phyloP scores from a whole-genome alignment of 2,797 vertebrate species.

The Simalia tracyae region DNA sequence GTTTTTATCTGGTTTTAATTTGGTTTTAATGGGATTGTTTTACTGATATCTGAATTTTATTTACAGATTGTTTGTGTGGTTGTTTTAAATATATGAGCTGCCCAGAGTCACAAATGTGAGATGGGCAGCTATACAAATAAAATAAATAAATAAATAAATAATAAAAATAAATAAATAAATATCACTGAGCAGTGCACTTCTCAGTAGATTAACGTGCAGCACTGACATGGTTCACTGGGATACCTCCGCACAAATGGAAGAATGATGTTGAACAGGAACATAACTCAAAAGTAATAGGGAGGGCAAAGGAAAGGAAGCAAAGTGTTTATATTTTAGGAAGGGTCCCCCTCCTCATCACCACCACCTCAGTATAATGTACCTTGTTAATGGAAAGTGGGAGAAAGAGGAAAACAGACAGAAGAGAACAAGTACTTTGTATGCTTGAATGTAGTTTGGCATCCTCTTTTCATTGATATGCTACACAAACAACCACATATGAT shows the following conservation, averaged over 20 bases:
- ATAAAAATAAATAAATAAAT: no score
- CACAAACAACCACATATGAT: neutral
- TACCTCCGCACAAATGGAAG: constrained; percentile 42
- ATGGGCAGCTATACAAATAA: no score
- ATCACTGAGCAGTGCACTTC: constrained; percentile 64
- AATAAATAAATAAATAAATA: no score
- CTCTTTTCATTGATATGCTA: neutral
- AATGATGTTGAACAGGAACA: constrained; percentile 40
- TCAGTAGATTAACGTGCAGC: constrained; percentile 57
- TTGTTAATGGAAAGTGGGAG: no score
- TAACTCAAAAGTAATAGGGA: constrained; percentile 19
- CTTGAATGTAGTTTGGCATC: neutral
- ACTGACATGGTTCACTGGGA: constrained; percentile 59
- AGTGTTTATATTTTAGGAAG: neutral
- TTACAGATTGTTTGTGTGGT: no score
- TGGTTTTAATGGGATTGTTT: no score
- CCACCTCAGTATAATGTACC: neutral
- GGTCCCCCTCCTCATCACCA: neutral
- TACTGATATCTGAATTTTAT: no score
- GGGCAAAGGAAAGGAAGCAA: neutral
- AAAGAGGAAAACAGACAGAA: neutral
- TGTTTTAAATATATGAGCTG: no score
- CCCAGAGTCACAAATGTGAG: no score
- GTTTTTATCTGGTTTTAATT: no score
- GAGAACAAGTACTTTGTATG: neutral